Evolutionary conservation across 2,888 invertebrate species (phyloP), one percentile per base, ranked within the genome.

Genomic region (Drosophila phalerata): DNA sequence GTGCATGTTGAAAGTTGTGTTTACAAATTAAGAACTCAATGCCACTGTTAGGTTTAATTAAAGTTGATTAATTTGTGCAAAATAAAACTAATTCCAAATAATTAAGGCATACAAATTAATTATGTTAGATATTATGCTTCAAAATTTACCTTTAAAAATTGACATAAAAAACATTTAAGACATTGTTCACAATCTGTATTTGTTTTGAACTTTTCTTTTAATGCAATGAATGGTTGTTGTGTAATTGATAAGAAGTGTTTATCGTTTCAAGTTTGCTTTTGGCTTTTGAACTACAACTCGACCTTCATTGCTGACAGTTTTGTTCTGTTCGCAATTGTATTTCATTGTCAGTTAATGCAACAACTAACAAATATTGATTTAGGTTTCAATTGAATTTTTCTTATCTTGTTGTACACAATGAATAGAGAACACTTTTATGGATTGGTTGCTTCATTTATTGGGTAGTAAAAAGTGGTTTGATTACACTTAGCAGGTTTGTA

Each of bases 391-490:
- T 64, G 40, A 22, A 34, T 49, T 40, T 79, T 47, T 53, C 22
- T 51, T 77, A 81, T 79, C 82, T 68, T 38, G 8, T 42, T 45
- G 32, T 45, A 37, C 48, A 45, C 45, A 51, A 25, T 45, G 25
- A 5, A 37, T 32, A 22, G 30, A 66, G 58, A 56, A 56, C 51
- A 42, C 17, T 45, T 30, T 42, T 62, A 61, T 62, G 42, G 53
- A n/a, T 64, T 58, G 19, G 32, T 38, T 61, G 38, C 52, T 63
- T 52, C 45, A 42, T 67, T 79, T 81, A 82, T 72, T 76, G 82
- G 82, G 55, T 53, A 30, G 38, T 77, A 77, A 62, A 73, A 69
- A 77, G 51, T 40, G 67, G 28, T 53, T 79, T 79, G 71, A 82
- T 79, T 72, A 62, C 45, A 66, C 52, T 34, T 30, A 48, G 47